phyloP scores from a whole-genome alignment of 2,113 vertebrate species.

The Phrynosoma blainvillii region DNA sequence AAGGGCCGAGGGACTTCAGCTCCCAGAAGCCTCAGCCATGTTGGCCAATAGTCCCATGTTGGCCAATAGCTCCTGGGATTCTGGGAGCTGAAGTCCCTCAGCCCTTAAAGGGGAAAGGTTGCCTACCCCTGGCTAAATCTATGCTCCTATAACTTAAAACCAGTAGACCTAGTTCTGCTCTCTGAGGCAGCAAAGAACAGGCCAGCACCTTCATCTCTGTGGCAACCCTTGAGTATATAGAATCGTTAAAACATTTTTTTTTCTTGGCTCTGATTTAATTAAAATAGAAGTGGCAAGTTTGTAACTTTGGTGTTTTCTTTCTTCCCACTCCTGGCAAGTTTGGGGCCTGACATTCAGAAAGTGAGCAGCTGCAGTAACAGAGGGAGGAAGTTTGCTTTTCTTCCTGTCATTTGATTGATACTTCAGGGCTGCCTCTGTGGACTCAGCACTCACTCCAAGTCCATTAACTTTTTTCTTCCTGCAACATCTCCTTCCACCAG shows the following conservation, averaged over 20 bases:
- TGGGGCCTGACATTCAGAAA: slow-evolving; percentile 10
- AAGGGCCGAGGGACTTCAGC: too few relatives aligned
- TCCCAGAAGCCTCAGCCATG: too few relatives aligned
- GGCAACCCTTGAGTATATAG: too few relatives aligned
- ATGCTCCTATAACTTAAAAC: too few relatives aligned
- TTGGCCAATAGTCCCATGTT: too few relatives aligned
- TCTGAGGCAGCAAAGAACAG: too few relatives aligned
- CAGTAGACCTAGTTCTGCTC: too few relatives aligned
- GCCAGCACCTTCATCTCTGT: too few relatives aligned
- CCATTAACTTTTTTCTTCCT: slow-evolving; percentile 51
- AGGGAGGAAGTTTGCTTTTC: not conserved
- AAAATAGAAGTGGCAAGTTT: not conserved
- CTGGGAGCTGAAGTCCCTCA: too few relatives aligned
- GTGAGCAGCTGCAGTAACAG: not conserved
- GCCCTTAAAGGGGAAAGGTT: too few relatives aligned
- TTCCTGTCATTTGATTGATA: slow-evolving; percentile 30
- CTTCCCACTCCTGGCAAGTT: slow-evolving; percentile 40
- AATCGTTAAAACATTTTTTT: not conserved
- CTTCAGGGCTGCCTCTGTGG: not conserved
- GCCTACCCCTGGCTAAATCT: too few relatives aligned
- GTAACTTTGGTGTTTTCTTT: slow-evolving; percentile 18
- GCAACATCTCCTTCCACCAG: slow-evolving; percentile 35
- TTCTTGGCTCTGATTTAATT: slow-evolving; percentile 24
- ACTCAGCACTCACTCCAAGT: slow-evolving; percentile 29
- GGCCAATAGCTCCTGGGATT: too few relatives aligned